phyloP scores from a whole-genome alignment of 2,113 vertebrate species.

The Cyanocitta stelleri region DNA sequence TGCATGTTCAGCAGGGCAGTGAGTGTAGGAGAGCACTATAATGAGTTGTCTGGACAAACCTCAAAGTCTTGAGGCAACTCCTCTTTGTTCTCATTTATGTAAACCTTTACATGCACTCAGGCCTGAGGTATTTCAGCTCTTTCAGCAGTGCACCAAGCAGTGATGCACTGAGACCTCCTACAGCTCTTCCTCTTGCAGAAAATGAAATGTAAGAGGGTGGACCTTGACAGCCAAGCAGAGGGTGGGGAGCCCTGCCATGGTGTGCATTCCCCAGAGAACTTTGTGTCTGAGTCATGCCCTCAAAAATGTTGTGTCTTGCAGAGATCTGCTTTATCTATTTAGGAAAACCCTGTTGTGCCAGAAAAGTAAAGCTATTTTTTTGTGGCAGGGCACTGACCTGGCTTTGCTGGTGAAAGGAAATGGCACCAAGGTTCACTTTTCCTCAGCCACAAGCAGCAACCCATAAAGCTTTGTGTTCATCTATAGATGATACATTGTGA shows the following conservation, averaged over 20 bases:
- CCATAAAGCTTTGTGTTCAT: not conserved
- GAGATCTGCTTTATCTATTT: not conserved
- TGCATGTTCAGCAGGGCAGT: not conserved
- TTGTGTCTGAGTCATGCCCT: not conserved
- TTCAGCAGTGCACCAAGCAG: not conserved
- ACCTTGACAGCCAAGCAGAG: not conserved
- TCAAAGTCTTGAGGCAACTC: not conserved
- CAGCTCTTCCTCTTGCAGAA: not conserved
- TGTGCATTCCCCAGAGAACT: not conserved
- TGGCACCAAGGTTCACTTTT: not conserved
- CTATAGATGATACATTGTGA: not conserved
- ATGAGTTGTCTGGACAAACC: not conserved
- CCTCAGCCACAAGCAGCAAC: not conserved
- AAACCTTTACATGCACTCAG: not conserved
- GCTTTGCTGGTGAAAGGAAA: not conserved
- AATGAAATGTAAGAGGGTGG: not conserved
- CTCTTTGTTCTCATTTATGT: not conserved
- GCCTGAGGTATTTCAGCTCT: not conserved
- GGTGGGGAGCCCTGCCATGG: not conserved
- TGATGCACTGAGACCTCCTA: not conserved
- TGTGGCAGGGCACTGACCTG: not conserved
- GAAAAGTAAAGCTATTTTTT: not conserved
- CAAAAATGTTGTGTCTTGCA: not conserved
- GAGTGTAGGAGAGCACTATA: not conserved
- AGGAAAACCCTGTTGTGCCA: not conserved